Percentiles rank a stretch among this genome's conserved stretches.
These are phyloP conservation scores for Colistium nudipinnis DNA, from an alignment of 2,113 vertebrate species.

Conservation along the genomic window DNA sequence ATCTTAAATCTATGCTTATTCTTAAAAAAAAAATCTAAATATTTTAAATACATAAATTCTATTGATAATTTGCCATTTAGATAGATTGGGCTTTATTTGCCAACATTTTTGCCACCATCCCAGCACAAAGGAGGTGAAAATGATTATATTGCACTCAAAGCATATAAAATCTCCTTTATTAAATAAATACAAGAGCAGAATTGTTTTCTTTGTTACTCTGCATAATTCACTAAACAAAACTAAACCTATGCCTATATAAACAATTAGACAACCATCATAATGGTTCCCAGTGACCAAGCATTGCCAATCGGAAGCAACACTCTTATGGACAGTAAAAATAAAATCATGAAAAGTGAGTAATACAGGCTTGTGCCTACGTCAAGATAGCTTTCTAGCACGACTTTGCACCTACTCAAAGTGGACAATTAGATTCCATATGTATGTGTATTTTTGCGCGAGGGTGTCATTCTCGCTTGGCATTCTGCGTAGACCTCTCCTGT, in stretches of 20 bases:
- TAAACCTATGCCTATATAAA: background rate
- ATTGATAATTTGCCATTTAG: no score
- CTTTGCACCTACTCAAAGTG: conserved; percentile 7
- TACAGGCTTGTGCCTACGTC: background rate
- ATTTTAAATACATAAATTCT: no score
- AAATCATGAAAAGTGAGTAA: background rate
- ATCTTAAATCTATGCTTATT: background rate
- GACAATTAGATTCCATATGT: conserved; percentile 72
- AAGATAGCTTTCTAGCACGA: background rate
- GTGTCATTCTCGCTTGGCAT: conserved; percentile 3
- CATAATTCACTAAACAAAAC: background rate
- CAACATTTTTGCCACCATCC: background rate
- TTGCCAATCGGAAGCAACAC: background rate
- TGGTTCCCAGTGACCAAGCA: background rate
- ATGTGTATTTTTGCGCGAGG: background rate
- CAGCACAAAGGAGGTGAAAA: background rate
- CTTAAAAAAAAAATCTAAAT: background rate
- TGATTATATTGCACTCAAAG: background rate
- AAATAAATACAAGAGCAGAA: background rate
- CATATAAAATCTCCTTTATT: background rate
- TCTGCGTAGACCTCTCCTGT: conserved; percentile 10
- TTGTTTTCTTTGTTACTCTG: background rate
- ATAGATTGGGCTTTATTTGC: background rate
- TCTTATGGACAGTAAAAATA: background rate
- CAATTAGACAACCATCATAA: background rate